Conservation (phyloP, 2,888 invertebrate genomes). For the Harmothoe impar region DNA sequence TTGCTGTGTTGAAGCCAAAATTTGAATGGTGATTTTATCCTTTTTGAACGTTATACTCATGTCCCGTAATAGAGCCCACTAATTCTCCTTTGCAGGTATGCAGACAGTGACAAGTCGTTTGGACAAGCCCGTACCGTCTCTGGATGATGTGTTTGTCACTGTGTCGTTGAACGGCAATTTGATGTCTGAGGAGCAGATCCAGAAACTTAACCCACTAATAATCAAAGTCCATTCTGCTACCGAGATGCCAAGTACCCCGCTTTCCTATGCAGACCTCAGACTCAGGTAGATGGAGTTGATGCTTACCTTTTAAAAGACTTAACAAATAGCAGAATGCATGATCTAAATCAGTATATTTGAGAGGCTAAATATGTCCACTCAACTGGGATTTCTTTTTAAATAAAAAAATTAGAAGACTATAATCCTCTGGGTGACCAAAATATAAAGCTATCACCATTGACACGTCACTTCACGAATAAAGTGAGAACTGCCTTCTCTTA, state of each 20-base stretch:
- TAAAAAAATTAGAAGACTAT: too few relatives aligned
- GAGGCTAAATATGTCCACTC: neutral
- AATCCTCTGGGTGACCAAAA: neutral
- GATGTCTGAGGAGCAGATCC: conserved; percentile 77
- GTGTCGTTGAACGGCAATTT: conserved; percentile 78
- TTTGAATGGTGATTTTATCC: too few relatives aligned
- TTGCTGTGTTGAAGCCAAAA: too few relatives aligned
- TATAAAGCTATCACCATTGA: neutral
- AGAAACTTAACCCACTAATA: conserved; percentile 82
- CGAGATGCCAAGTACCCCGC: conserved; percentile 78
- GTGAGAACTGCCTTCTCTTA: too few relatives aligned
- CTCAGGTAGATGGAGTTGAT: conserved; percentile 72
- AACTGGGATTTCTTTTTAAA: too few relatives aligned
- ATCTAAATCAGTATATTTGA: too few relatives aligned
- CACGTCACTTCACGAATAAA: too few relatives aligned
- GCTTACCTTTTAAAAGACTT: too few relatives aligned
- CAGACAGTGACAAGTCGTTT: conserved; percentile 78
- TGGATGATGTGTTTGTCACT: conserved; percentile 81
- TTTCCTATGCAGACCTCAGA: conserved; percentile 76
- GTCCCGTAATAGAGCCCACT: too few relatives aligned
- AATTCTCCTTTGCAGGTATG: conserved; percentile 71
- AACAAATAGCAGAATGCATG: too few relatives aligned
- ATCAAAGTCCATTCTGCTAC: conserved; percentile 80
- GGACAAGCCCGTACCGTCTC: conserved; percentile 74
- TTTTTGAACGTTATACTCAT: too few relatives aligned